A percentile compares a stretch with the other conserved stretches of the same genome.
These are phyloP conservation scores for Lasius fuliginosus DNA, from an alignment of 2,888 invertebrate genomes.

Conservation along the genomic window DNA sequence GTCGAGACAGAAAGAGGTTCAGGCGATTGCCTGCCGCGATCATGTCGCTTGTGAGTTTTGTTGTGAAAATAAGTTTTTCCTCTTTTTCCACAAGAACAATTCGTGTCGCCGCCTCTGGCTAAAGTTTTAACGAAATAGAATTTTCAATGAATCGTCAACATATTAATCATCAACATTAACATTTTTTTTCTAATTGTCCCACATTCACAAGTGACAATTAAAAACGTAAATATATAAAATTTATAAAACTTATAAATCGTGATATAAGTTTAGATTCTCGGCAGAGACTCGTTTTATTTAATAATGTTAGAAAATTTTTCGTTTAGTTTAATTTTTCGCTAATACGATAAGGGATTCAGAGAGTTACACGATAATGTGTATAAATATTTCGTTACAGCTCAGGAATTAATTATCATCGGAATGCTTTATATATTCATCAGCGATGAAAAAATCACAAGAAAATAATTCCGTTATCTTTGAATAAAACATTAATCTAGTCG, in stretches of 20 bases:
- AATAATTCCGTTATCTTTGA: slow-evolving; percentile 31
- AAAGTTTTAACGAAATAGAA: slow-evolving; percentile 31
- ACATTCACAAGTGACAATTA: not conserved
- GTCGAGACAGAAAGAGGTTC: not conserved
- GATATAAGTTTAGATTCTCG: not conserved
- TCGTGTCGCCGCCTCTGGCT: not conserved
- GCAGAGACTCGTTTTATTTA: not conserved
- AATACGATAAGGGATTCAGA: slow-evolving; percentile 2
- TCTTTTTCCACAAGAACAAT: not conserved
- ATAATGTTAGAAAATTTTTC: not conserved
- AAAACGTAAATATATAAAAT: not conserved
- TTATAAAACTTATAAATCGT: not conserved
- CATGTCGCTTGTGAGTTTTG: slow-evolving; percentile 4
- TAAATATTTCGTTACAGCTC: slow-evolving; percentile 46
- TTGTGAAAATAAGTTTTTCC: slow-evolving; percentile 12
- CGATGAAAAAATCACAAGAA: not conserved
- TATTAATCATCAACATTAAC: not conserved
- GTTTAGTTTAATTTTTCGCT: not conserved
- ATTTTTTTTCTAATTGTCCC: not conserved
- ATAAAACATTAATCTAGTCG: slow-evolving; percentile 27
- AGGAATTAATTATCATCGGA: slow-evolving; percentile 37
- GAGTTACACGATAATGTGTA: not conserved
- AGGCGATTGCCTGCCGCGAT: slow-evolving; percentile 14
- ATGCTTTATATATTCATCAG: slow-evolving; percentile 18
- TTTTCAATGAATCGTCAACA: not conserved